phyloP scores from a whole-genome alignment of 2,888 invertebrate species.

The Euphydryas editha region DNA sequence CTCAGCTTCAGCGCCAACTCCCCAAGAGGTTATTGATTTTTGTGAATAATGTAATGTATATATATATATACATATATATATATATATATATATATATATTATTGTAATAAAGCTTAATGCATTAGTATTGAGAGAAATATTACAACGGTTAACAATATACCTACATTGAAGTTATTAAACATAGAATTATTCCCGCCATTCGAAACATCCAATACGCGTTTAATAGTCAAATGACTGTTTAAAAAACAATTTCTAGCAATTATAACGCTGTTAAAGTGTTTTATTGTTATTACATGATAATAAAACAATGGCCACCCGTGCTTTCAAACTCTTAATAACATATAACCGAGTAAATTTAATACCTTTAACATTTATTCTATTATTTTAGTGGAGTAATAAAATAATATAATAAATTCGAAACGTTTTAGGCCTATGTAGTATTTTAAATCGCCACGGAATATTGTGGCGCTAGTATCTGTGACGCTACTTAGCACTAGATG shows the following conservation, averaged over 20 bases:
- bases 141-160: no score
- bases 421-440: background rate
- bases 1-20: no score
- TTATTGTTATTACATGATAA: background rate
- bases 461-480: background rate
- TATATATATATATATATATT: no score
- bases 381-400: background rate
- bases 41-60: no score
- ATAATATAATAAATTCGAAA: background rate
- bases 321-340: background rate
- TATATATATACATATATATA: no score
- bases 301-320: slow-evolving; percentile 1
- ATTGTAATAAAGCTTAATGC: no score
- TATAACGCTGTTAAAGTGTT: background rate
- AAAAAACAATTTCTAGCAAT: background rate
- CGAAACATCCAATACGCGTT: background rate
- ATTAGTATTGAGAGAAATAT: no score
- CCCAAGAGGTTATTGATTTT: no score
- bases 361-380: no score
- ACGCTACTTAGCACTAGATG: slow-evolving; percentile 73
- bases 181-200: background rate
- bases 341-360: background rate
- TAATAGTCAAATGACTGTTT: background rate
- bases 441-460: slow-evolving; percentile 47
- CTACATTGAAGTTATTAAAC: no score